Base-by-base conservation (phyloP, 1,140 invertebrate species). In the Zaprionus nigranus region DNA sequence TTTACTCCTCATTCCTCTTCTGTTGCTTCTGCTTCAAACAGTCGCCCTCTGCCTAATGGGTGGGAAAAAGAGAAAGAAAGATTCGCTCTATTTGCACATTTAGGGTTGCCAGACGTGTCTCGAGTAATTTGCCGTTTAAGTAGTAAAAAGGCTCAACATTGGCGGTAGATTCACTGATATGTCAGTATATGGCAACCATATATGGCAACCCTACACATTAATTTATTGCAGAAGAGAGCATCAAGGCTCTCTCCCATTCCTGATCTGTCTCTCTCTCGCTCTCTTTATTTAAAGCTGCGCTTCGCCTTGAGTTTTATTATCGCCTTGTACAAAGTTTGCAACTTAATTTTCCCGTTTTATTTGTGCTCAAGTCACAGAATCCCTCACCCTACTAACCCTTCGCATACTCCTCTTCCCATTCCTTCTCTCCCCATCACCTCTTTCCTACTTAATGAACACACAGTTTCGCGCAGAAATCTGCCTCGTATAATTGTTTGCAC, bases 1-100 rank as follows among this genome's bases (percentile, higher is more conserved):
- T 64, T 67, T 49, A 2, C 15, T 9, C 4, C 9, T 3, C 6
- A 22, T 22, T 5, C 24, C n/a, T 9, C 7, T n/a, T 72, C 30
- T 30, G n/a, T n/a, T n/a, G 15, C 20, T 26, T 63, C 11, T 17
- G 17, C 17, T 17, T 17, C 17, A 17, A 53, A 26, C 57, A 66
- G 30, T 66, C 60, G 64, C 38, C 15, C 63, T 59, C 63, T 54
- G 40, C 43, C 73, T 70, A 75, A 70, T 75, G 73, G 53, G 53
- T 54, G 30, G 54, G 67, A 38, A 46, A 51, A 34, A 70, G 60
- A 70, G 43, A 64, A 34, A 43, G 13, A 73, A 30, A 60, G 59
- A 60, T 61, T 26, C 36, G 43, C 53, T 66, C 57, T 36, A 60
- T 66, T 72, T 58, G 69, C 62, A 65, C 59, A 38, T 36, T 15